These are phyloP conservation scores for Paelopatides confundens DNA, from an alignment of 53 echinoderm and acorn worm species.

Conservation along the genomic window DNA sequence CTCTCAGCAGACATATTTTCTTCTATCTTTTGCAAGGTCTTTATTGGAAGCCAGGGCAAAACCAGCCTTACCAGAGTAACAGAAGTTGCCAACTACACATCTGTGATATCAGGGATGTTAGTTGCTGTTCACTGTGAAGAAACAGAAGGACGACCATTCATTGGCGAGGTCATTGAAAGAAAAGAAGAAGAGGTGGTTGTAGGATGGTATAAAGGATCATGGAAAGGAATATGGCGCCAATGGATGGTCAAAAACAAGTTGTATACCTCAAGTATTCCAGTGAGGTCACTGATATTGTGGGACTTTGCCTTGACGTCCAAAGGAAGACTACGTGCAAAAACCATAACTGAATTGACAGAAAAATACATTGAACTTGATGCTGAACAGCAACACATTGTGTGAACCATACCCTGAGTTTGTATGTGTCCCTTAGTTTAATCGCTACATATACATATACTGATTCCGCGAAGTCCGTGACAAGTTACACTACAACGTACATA, in stretches of 20 bases:
- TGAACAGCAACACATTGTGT: no score
- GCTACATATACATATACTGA: no score
- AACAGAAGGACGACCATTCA: constrained; percentile 23
- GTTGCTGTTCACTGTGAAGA: constrained; percentile 29
- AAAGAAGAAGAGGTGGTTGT: not conserved
- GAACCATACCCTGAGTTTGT: no score
- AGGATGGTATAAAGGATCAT: not conserved
- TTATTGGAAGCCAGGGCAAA: not conserved
- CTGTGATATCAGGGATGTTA: constrained; percentile 23
- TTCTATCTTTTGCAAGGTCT: not conserved
- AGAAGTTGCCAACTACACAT: not conserved
- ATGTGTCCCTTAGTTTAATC: no score
- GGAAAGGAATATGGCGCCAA: constrained; percentile 27
- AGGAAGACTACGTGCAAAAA: constrained; percentile 8
- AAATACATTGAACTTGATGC: not conserved
- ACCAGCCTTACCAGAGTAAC: not conserved
- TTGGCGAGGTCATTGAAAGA: not conserved
- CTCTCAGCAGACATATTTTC: not conserved
- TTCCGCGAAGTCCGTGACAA: no score
- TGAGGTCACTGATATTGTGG: not conserved
- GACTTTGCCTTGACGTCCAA: not conserved
- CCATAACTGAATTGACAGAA: constrained; percentile 2
- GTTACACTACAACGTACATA: no score
- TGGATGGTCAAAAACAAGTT: not conserved
- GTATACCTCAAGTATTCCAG: not conserved